Evolutionary conservation across 2,797 vertebrate genomes (phyloP).

Genomic region (Rhabdophis nuchalis): DNA sequence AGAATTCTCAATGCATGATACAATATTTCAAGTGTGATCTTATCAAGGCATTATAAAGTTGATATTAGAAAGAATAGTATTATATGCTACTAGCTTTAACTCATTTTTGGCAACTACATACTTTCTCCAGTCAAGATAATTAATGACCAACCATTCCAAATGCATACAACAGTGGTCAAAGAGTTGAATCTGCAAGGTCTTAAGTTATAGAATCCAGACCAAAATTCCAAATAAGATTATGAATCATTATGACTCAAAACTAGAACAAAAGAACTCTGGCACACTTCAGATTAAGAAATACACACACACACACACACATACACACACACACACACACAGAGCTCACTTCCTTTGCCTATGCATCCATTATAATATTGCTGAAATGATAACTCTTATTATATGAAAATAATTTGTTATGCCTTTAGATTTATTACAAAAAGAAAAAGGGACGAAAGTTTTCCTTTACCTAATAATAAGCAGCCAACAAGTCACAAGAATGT

Average conservation of each 20-base stretch:
- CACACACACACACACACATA: too few species aligned
- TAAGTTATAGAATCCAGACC: background rate
- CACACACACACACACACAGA: background rate
- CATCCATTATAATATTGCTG: background rate
- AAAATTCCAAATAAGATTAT: background rate
- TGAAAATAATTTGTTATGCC: background rate
- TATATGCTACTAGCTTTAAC: conserved; percentile 1
- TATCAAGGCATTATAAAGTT: background rate
- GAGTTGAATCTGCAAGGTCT: conserved; percentile 68
- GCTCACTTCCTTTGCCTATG: background rate
- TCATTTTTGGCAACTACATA: conserved; percentile 42
- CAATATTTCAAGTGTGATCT: background rate
- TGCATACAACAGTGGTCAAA: conserved; percentile 38
- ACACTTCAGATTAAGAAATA: background rate
- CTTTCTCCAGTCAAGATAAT: conserved; percentile 48
- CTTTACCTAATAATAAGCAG: background rate
- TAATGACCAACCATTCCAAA: conserved; percentile 7
- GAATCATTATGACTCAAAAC: background rate
- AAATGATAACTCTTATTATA: background rate
- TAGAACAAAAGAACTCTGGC: background rate
- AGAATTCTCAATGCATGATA: background rate
- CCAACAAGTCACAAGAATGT: background rate
- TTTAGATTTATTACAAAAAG: background rate
- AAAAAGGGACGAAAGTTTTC: background rate
- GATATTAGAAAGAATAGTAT: background rate